Percentiles rank a stretch among this genome's conserved stretches.
Evolutionary conservation across 1,140 invertebrate genomes (phyloP).

Genomic region (Orussus abietinus): DNA sequence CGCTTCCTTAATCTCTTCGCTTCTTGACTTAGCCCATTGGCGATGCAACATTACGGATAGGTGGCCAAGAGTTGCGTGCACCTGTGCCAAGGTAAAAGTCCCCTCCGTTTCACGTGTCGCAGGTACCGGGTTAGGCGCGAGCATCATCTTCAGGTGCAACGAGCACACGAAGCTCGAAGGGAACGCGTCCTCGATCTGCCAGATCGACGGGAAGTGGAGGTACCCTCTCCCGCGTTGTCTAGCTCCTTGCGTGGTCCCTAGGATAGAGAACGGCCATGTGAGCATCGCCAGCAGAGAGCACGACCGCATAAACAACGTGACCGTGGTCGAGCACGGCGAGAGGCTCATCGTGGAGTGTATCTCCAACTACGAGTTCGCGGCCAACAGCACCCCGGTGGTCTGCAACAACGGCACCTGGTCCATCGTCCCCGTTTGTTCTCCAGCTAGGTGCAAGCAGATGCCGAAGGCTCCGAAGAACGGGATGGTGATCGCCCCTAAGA

Average conservation of each 20-base stretch:
- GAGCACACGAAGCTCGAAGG: conserved; percentile 90
- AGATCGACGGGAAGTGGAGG: conserved; percentile 89
- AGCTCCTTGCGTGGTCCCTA: conserved; percentile 88
- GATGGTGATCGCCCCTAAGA: conserved; percentile 93
- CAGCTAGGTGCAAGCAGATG: conserved; percentile 84
- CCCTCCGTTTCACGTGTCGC: background rate
- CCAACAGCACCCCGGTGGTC: conserved; percentile 67
- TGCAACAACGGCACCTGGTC: conserved; percentile 97
- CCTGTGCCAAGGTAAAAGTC: background rate
- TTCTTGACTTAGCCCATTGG: too few relatives aligned
- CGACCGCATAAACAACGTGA: conserved; percentile 49
- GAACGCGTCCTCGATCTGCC: conserved; percentile 84
- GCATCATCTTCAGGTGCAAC: conserved; percentile 90
- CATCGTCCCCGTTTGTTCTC: conserved; percentile 84
- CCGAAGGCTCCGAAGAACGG: conserved; percentile 85
- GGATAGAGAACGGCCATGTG: conserved; percentile 78
- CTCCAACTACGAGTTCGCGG: conserved; percentile 80
- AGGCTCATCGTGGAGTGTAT: conserved; percentile 83
- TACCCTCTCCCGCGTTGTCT: conserved; percentile 85
- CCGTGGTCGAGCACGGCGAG: conserved; percentile 79
- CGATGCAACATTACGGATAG: too few relatives aligned
- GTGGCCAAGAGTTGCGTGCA: background rate
- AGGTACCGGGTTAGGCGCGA: conserved; percentile 84
- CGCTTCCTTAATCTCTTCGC: too few relatives aligned
- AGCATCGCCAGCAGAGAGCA: conserved; percentile 49